phyloP scores from a whole-genome alignment of 2,888 invertebrate species.

The Pinctada fucata region DNA sequence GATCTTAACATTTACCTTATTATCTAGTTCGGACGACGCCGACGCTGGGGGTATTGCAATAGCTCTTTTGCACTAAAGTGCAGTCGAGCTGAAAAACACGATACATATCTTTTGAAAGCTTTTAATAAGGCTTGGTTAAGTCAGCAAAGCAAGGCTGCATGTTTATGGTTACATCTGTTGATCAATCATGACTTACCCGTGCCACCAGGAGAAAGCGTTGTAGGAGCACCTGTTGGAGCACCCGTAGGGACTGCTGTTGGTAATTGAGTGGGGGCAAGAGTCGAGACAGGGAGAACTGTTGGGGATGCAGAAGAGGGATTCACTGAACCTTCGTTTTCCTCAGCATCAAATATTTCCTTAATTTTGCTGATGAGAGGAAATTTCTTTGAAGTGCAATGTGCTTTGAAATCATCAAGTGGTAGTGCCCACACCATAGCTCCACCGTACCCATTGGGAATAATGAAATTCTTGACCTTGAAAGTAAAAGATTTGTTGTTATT shows the following conservation, averaged over 20 bases:
- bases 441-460: conserved; percentile 42
- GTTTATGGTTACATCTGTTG: too few species aligned
- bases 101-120: too few species aligned
- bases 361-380: conserved; percentile 45
- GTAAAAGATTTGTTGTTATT: not conserved
- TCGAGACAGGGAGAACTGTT: conserved; percentile 19
- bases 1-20: too few species aligned
- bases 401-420: conserved; percentile 50
- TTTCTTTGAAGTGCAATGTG: conserved; percentile 33
- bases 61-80: too few species aligned
- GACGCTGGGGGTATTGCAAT: too few species aligned
- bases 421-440: conserved; percentile 57
- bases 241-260: not conserved
- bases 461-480: not conserved
- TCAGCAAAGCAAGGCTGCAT: too few species aligned
- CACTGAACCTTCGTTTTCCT: conserved; percentile 11
- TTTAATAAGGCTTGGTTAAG: too few species aligned
- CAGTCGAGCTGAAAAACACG: too few species aligned
- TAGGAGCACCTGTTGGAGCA: not conserved
- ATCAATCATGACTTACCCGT: not conserved
- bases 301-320: not conserved
- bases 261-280: not conserved
- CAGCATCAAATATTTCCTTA: conserved; percentile 18
- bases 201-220: not conserved
- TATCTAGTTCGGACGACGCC: too few species aligned